A percentile compares a stretch with the other conserved stretches of the same genome.
Evolutionary conservation across 2,113 vertebrate genomes (phyloP).

Genomic region (Telmatochromis sp.): DNA sequence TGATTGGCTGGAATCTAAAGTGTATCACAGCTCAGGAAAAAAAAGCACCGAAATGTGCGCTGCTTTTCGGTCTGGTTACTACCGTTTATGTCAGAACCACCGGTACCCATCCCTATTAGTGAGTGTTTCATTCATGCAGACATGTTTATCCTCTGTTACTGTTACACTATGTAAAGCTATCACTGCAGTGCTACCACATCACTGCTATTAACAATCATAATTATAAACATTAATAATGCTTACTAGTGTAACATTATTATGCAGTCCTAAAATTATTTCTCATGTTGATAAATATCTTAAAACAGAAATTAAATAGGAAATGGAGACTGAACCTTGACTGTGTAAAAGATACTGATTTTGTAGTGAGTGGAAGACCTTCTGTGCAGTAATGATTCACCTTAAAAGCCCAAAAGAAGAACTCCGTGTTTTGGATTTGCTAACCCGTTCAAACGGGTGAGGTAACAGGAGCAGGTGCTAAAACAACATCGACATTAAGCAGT

Average conservation of each 20-base stretch:
- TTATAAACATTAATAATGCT: neutral
- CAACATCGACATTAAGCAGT: rapidly evolving
- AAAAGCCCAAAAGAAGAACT: neutral
- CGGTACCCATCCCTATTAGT: rapidly evolving
- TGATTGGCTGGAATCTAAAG: no score
- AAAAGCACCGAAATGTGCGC: rapidly evolving
- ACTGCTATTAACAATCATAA: neutral
- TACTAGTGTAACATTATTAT: neutral
- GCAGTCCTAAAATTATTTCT: neutral
- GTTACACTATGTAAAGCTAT: neutral
- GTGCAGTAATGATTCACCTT: neutral
- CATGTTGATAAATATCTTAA: neutral
- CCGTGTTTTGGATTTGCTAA: neutral
- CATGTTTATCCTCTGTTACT: neutral
- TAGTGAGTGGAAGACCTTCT: neutral
- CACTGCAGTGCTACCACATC: neutral
- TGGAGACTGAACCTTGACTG: neutral
- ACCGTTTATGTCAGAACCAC: no score
- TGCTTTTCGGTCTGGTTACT: rapidly evolving
- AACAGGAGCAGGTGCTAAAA: neutral
- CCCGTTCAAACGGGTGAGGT: rapidly evolving
- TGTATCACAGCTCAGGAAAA: no score
- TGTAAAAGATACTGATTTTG: neutral
- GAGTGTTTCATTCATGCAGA: neutral
- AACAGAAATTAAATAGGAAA: neutral